Evolutionary conservation across 2,113 vertebrate genomes (phyloP).

Genomic region (Uria lomvia): DNA sequence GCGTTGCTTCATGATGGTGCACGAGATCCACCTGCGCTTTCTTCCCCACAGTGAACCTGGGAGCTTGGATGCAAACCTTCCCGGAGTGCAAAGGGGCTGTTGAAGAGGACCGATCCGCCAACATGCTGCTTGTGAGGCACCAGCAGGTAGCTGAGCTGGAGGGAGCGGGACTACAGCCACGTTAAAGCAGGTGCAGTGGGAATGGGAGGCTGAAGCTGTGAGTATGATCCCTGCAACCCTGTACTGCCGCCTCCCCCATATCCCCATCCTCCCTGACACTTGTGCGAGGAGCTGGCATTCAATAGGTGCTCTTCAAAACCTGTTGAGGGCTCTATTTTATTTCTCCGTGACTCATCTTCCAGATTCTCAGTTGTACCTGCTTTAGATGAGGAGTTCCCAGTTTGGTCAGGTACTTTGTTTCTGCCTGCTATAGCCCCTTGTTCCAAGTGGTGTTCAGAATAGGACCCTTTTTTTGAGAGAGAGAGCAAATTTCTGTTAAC

Average conservation of each 20-base stretch:
- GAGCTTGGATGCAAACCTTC: neutral
- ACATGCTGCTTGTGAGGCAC: neutral
- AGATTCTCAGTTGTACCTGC: neutral
- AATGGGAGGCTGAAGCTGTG: neutral
- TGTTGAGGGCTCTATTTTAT: neutral
- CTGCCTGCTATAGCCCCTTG: neutral
- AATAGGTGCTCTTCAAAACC: neutral
- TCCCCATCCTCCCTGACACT: neutral
- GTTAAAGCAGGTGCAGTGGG: neutral
- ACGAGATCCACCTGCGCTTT: accelerated
- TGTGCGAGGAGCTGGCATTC: neutral
- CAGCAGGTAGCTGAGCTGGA: neutral
- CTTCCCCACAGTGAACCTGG: neutral
- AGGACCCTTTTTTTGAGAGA: neutral
- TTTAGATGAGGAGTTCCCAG: neutral
- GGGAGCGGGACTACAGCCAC: accelerated
- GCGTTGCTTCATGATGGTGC: accelerated
- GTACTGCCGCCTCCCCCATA: neutral
- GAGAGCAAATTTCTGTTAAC: neutral
- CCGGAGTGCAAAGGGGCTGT: accelerated
- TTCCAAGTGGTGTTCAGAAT: neutral
- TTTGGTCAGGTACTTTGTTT: neutral
- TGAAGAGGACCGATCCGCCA: neutral
- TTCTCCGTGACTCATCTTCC: neutral
- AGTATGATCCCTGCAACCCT: neutral